A percentile compares a stretch with the other conserved stretches of the same genome.
Conservation (phyloP, 2,888 invertebrate species). For the Meganola albula region DNA sequence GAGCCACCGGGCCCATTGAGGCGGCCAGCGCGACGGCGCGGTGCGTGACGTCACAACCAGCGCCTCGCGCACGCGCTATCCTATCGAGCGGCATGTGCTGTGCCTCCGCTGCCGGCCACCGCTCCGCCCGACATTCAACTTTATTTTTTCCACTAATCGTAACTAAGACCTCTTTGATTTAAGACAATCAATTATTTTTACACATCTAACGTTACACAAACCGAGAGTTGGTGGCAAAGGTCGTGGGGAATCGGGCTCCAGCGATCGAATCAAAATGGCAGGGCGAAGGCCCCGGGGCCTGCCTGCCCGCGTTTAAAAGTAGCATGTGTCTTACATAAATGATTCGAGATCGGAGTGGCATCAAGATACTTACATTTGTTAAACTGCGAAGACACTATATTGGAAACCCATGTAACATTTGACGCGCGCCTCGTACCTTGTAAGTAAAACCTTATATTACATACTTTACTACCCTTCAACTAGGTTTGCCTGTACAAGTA, state of each 20-base stretch:
- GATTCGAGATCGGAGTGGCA: slow-evolving; percentile 62
- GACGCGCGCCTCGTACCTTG: slow-evolving; percentile 40
- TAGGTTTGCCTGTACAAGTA: no score
- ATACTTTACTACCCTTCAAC: slow-evolving; percentile 3
- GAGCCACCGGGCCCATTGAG: slow-evolving; percentile 43
- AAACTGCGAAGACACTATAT: slow-evolving; percentile 45
- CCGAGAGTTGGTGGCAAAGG: slow-evolving; percentile 1
- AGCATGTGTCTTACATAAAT: slow-evolving; percentile 66
- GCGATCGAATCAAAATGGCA: slow-evolving; percentile 62
- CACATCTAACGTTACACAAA: not conserved
- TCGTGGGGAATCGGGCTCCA: slow-evolving; percentile 21
- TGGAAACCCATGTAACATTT: slow-evolving; percentile 59
- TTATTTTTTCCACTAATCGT: slow-evolving; percentile 66
- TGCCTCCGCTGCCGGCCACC: slow-evolving; percentile 66
- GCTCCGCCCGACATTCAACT: slow-evolving; percentile 65
- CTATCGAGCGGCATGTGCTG: slow-evolving; percentile 76
- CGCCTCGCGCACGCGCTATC: slow-evolving; percentile 65
- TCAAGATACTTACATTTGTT: slow-evolving; percentile 50
- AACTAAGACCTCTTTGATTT: slow-evolving; percentile 44
- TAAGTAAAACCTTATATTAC: slow-evolving; percentile 45
- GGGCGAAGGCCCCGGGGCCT: slow-evolving; percentile 45
- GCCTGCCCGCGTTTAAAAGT: slow-evolving; percentile 47
- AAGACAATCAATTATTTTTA: slow-evolving; percentile 29
- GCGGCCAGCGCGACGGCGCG: slow-evolving; percentile 43
- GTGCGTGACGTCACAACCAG: slow-evolving; percentile 61